Base-by-base conservation (phyloP, 2,888 invertebrate genomes). In the Adelphocoris suturalis region DNA sequence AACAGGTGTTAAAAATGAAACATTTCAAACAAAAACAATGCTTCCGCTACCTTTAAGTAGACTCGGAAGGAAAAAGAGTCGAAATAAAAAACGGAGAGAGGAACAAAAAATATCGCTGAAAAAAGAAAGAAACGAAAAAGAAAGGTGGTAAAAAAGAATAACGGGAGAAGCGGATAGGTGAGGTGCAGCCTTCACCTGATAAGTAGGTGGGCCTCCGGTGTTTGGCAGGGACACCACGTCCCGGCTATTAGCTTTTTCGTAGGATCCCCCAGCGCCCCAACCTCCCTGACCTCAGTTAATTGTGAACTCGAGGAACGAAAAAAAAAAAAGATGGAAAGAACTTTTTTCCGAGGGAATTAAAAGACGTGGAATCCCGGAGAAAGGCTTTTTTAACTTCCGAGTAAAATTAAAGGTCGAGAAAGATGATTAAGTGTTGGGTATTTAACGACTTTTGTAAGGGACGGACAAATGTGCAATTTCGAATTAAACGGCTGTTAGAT, bases 71-170 rank as follows among this genome's bases (percentile, higher is more conserved):
- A 37, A 37, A 37, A 37, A 37, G 7, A 4, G 37, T 37, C 7
- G 2, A 37, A 37, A 37, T 4, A 37, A 37, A 37, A 7, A 37
- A 37, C 37, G 37, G 37, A 37, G 37, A 37, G n/a, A 57, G n/a
- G 57, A 57, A 57, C 68, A 5, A 23, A 27, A n/a, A 68, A 23
- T 68, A 68, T 68, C 68, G 23, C 52, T 19, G 37, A 61, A 61
- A 61, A 61, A 61, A 19, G 16, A 61, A 19, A 16, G 7, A 16
- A 7, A 7, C n/a, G 19, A 23, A 68, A 68, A 68, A 68, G 68
- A 68, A 68, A 68, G 68, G 68, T 68, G 68, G 27, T 68, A 68
- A 68, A 68, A 68, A 68, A 68, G 23, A 19, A 23, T 68, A 68
- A 68, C 68, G 68, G 68, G 19, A 27, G 12, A n/a, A 23, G 23